Base-by-base conservation (phyloP, 30 jellyfish, hydroid and myxozoan genomes). In the Hydractinia symbiolongicarpus region DNA sequence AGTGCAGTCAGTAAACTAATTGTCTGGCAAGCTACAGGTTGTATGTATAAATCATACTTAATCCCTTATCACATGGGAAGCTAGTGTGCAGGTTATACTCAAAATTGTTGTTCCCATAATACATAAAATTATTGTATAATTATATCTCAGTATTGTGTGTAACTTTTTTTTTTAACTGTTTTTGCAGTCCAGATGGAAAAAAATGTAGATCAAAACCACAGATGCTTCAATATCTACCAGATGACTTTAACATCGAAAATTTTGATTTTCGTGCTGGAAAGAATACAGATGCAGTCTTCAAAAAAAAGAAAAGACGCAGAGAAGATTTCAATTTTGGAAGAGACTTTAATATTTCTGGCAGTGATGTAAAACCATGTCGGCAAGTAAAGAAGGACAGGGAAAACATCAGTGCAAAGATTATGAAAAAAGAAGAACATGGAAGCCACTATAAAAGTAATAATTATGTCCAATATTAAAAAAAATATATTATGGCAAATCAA, bases 161-260 rank as follows among this genome's bases (percentile, higher is more conserved):
- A 58, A 11, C 69, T 11, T 11, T 3, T 64, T 6, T 13, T 40
- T 5, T 62, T 62, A 15, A 5, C 9, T 64, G 16, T 64, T 6
- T 51, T 6, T 13, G 17, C 72, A 91, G 98, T 69, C 98, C 98
- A 16, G 98, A 91, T 49, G 98, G 98, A 9, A 78, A 83, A 79
- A 91, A 91, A 69, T 91, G 92, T 81, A 86, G 98, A 52, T 91
- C 98, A 19, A 91, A 90, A 57, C 96, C 98, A 11, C 96, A 91
- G 66, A 86, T 91, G 79, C 73, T 84, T 19, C 96, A 91, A 83
- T 83, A 81, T 53, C 95, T 91, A 71, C 96, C 95, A 54, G 98
- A 86, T 64, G 66, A 88, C 49, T 83, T 91, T 49, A 96, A 91
- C 51, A 86, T 91, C 7, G 78, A 95, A 9, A 83, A 86, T 50